These are phyloP conservation scores for Heliocidaris erythrogramma DNA, from an alignment of 35 echinoderm and acorn worm genomes.

Conservation along the genomic window DNA sequence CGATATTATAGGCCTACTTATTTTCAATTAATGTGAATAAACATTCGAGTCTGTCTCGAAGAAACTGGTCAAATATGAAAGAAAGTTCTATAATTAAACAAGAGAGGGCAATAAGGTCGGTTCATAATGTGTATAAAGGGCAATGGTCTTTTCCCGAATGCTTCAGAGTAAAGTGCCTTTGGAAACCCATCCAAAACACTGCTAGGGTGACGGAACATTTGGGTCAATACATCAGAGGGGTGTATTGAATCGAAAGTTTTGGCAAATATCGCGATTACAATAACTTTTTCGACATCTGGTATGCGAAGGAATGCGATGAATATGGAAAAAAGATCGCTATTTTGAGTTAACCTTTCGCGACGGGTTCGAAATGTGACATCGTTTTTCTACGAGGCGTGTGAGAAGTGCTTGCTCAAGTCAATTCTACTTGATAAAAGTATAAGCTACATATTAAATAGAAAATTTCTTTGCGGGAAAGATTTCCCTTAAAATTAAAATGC, in stretches of 20 bases:
- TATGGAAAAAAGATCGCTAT: not conserved
- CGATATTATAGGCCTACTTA: too few species aligned
- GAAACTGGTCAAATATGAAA: not conserved
- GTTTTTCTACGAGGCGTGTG: not conserved
- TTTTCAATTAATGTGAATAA: too few species aligned
- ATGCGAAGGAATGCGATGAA: constrained; percentile 6
- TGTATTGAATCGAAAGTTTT: not conserved
- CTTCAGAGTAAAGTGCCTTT: not conserved
- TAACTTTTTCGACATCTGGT: constrained; percentile 2
- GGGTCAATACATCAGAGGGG: constrained; percentile 22
- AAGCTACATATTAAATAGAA: not conserved
- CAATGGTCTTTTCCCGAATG: not conserved
- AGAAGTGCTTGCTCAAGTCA: not conserved
- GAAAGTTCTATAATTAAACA: not conserved
- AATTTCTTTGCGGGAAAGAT: too few species aligned
- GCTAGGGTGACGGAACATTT: not conserved
- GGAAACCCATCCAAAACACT: not conserved
- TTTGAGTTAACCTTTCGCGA: not conserved
- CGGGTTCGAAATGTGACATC: not conserved
- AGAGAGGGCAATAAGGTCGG: not conserved
- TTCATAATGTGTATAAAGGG: not conserved
- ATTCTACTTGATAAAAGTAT: not conserved
- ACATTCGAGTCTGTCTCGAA: not conserved
- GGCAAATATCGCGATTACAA: not conserved
- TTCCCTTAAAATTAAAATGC: too few species aligned